Conservation (phyloP, 2,113 vertebrate species). For the Bufo gargarizans region DNA sequence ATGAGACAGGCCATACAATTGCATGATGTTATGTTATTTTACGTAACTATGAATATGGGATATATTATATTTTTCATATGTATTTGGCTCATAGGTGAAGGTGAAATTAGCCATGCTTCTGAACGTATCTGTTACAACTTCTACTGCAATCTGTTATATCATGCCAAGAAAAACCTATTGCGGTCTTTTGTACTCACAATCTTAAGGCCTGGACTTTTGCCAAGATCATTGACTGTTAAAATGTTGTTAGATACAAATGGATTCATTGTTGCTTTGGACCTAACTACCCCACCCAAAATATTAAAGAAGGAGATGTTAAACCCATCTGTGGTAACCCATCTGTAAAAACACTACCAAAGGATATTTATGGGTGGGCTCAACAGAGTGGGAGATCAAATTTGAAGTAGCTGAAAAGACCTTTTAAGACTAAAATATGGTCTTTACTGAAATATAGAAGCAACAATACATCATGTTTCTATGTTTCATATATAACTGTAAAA, state of each 20-base stretch:
- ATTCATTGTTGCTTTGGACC: neutral
- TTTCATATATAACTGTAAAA: no score
- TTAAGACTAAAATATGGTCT: neutral
- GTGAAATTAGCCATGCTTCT: neutral
- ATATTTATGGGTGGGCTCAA: neutral
- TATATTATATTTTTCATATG: neutral
- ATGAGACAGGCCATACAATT: neutral
- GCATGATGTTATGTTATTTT: neutral
- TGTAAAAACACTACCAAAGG: constrained; percentile 6
- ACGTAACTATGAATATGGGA: neutral
- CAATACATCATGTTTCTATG: no score
- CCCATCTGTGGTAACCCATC: constrained; percentile 1
- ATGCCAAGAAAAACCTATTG: neutral
- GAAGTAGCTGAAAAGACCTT: neutral
- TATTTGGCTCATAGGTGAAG: neutral
- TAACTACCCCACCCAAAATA: neutral
- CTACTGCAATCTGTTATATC: neutral
- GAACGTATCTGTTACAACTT: neutral
- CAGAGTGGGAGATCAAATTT: neutral
- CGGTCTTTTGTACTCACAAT: neutral
- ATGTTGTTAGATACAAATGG: neutral
- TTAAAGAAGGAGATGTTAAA: neutral
- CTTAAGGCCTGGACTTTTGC: neutral
- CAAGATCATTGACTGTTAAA: neutral
- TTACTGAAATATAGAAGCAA: no score